Percentiles rank a stretch among this genome's conserved stretches.
Evolutionary conservation across 2,113 vertebrate genomes (phyloP).

Genomic region (Tretioscincus oriximinensis): DNA sequence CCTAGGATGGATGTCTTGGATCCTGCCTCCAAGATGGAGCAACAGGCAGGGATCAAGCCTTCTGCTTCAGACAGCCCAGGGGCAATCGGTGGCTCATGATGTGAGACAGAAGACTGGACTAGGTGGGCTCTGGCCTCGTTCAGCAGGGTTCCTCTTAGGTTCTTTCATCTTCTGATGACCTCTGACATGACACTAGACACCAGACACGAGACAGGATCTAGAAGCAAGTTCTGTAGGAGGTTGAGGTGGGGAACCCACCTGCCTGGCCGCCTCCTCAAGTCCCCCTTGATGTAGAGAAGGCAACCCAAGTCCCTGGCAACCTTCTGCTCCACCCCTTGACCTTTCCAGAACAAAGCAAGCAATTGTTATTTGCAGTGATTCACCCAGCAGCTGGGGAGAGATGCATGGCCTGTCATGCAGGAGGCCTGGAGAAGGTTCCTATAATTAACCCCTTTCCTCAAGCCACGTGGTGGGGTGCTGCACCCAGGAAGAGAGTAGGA

Average conservation of each 20-base stretch:
- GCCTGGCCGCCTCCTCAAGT: neutral
- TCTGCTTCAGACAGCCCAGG: too few relatives aligned
- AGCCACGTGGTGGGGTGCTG: neutral
- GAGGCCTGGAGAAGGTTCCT: too few relatives aligned
- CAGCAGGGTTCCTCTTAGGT: too few relatives aligned
- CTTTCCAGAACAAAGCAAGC: neutral
- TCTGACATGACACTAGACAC: neutral
- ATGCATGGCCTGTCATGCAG: accelerated
- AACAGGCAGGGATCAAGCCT: too few relatives aligned
- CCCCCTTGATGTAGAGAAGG: neutral
- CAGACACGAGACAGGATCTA: neutral
- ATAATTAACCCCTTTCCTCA: neutral
- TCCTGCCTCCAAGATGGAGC: too few relatives aligned
- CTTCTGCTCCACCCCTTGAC: neutral
- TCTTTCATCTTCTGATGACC: neutral
- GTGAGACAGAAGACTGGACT: too few relatives aligned
- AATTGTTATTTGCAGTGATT: neutral
- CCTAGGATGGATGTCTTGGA: too few relatives aligned
- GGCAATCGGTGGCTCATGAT: too few relatives aligned
- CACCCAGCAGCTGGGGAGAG: neutral
- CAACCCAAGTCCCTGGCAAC: neutral
- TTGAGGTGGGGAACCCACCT: neutral
- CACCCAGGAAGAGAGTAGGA: too few relatives aligned
- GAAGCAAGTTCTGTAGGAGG: neutral
- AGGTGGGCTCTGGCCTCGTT: too few relatives aligned